Evolutionary conservation across 1,140 invertebrate genomes (phyloP).

Genomic region (Papilio xuthus): DNA sequence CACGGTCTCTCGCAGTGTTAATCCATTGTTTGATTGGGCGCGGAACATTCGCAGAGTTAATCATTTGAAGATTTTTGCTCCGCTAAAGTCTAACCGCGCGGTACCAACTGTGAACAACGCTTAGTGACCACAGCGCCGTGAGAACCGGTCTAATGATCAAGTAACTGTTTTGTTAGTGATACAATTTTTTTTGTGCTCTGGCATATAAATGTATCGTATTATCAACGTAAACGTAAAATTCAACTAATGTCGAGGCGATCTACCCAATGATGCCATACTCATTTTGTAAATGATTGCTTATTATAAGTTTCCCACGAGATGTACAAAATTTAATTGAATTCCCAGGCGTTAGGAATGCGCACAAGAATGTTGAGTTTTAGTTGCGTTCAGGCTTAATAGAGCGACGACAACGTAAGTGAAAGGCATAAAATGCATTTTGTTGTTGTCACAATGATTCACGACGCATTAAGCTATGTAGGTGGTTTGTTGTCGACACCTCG

Average conservation of each 20-base stretch:
- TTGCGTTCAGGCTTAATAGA: not conserved
- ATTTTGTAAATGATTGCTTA: slow-evolving; percentile 21
- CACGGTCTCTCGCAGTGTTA: not conserved
- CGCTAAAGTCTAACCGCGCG: not conserved
- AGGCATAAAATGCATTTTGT: slow-evolving; percentile 16
- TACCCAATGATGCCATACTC: not conserved
- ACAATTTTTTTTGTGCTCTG: slow-evolving; percentile 25
- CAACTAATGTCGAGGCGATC: not conserved
- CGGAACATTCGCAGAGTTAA: not conserved
- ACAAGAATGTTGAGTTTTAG: not conserved
- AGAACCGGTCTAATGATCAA: not conserved
- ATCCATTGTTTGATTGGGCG: slow-evolving; percentile 15
- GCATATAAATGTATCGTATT: not conserved
- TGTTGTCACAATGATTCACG: not conserved
- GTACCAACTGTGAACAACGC: not conserved
- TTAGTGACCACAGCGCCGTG: not conserved
- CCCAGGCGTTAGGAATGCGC: slow-evolving; percentile 35
- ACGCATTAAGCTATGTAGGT: slow-evolving; percentile 49
- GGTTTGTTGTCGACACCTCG: slow-evolving; percentile 71
- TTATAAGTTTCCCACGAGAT: slow-evolving; percentile 32
- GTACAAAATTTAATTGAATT: slow-evolving; percentile 61
- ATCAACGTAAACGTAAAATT: not conserved
- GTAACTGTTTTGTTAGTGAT: slow-evolving; percentile 28
- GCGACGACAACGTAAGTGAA: slow-evolving; percentile 26
- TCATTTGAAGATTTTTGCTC: not conserved